Evolutionary conservation across 2,888 invertebrate species (phyloP).

Genomic region (Lymantria dispar): DNA sequence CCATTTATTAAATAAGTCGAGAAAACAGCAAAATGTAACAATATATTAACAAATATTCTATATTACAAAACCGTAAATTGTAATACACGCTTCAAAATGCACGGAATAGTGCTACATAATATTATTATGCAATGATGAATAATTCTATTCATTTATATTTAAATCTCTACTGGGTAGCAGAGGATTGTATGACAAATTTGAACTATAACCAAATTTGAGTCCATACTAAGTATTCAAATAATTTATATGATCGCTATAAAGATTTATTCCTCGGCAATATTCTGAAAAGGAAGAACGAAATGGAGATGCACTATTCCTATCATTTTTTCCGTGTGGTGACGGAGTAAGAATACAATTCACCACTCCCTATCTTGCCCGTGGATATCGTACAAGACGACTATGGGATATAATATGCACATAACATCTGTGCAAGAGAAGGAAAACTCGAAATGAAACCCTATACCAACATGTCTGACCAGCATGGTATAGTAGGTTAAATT

Average conservation of each 20-base stretch:
- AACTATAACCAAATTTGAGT: conserved; percentile 21
- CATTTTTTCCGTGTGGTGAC: background rate
- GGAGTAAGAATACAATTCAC: conserved; percentile 13
- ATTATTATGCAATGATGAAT: conserved; percentile 31
- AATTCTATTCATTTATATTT: conserved; percentile 36
- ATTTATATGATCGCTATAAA: too few species aligned
- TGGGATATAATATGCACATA: background rate
- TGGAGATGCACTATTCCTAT: too few species aligned
- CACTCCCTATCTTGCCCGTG: background rate
- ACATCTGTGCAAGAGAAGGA: too few species aligned
- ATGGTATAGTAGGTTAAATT: too few species aligned
- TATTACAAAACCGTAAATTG: conserved; percentile 5
- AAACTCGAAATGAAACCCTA: too few species aligned
- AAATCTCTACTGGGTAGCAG: conserved; percentile 16
- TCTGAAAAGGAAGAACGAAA: too few species aligned
- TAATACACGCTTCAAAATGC: conserved; percentile 1
- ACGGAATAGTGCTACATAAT: background rate
- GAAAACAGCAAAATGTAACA: too few species aligned
- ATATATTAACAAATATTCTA: background rate
- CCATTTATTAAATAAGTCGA: too few species aligned
- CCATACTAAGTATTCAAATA: background rate
- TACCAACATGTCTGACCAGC: too few species aligned
- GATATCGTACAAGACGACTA: background rate
- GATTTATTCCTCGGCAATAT: too few species aligned
- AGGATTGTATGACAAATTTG: conserved; percentile 31